These are phyloP conservation scores for Brachionus sp. DNA, from an alignment of 1,140 invertebrate genomes.

Conservation along the genomic window DNA sequence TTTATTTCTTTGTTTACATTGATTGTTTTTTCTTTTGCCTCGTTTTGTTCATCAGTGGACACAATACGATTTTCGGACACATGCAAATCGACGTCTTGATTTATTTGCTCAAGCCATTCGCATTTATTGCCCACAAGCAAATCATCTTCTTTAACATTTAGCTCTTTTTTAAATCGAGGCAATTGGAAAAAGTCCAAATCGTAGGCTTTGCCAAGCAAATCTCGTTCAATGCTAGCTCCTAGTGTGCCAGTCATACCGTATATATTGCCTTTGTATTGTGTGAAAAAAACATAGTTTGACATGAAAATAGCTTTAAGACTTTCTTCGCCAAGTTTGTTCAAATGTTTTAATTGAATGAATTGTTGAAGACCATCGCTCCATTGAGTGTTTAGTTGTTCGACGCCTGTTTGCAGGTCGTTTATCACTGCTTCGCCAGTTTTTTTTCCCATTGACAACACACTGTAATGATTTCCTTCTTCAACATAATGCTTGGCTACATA, in stretches of 20 bases:
- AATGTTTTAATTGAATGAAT: constrained; percentile 37
- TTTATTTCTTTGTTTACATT: neutral
- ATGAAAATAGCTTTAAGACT: constrained; percentile 8
- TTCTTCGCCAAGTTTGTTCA: neutral
- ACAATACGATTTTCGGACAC: neutral
- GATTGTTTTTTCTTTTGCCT: neutral
- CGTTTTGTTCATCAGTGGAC: neutral
- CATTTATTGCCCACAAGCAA: neutral
- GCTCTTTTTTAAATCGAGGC: neutral
- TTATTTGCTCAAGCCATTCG: neutral
- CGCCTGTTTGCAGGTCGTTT: neutral
- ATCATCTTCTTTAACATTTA: neutral
- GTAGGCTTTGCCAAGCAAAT: neutral
- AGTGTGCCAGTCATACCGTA: constrained; percentile 13
- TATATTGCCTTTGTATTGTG: neutral
- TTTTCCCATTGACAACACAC: neutral
- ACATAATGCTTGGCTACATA: neutral
- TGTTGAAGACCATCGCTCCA: constrained; percentile 44
- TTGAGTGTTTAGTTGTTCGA: neutral
- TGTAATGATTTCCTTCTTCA: neutral
- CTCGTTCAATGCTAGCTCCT: neutral
- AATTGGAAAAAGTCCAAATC: neutral
- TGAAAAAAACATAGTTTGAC: constrained; percentile 26
- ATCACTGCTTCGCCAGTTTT: neutral
- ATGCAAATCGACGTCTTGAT: neutral